These are phyloP conservation scores for Nasonia giraulti DNA, from an alignment of 1,140 invertebrate genomes.

Conservation along the genomic window DNA sequence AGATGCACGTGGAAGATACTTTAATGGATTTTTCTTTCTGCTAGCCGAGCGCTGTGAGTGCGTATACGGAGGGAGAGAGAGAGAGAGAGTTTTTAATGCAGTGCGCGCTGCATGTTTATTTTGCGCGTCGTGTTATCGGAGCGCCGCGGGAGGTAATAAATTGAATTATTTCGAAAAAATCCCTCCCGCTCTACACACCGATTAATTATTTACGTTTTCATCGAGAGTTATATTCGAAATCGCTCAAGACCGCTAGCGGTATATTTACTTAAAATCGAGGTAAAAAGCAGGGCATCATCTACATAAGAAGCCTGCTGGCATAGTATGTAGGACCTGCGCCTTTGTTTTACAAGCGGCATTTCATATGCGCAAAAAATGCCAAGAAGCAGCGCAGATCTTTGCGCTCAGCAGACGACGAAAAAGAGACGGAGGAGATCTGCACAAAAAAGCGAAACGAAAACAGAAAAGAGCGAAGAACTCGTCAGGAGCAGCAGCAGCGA, in stretches of 20 bases:
- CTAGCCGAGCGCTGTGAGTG: background rate
- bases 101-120: slow-evolving; percentile 29
- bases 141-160: slow-evolving; percentile 20
- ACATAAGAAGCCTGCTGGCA: background rate
- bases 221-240: background rate
- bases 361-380: slow-evolving; percentile 19
- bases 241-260: no score
- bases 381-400: background rate
- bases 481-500: background rate
- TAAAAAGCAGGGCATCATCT: background rate
- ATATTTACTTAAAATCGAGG: background rate
- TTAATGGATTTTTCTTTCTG: slow-evolving; percentile 49
- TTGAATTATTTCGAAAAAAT: slow-evolving; percentile 36
- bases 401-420: background rate
- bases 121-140: slow-evolving; percentile 9
- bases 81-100: slow-evolving; percentile 31
- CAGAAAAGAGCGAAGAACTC: slow-evolving; percentile 24
- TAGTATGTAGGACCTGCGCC: background rate
- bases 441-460: slow-evolving; percentile 6
- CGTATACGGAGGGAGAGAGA: background rate
- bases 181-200: background rate
- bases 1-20: slow-evolving; percentile 45
- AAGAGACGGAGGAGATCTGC: slow-evolving; percentile 18
- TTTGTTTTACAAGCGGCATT: slow-evolving; percentile 42
- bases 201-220: background rate